phyloP scores from a whole-genome alignment of 1,140 invertebrate species.

The Palaemon carinicauda region DNA sequence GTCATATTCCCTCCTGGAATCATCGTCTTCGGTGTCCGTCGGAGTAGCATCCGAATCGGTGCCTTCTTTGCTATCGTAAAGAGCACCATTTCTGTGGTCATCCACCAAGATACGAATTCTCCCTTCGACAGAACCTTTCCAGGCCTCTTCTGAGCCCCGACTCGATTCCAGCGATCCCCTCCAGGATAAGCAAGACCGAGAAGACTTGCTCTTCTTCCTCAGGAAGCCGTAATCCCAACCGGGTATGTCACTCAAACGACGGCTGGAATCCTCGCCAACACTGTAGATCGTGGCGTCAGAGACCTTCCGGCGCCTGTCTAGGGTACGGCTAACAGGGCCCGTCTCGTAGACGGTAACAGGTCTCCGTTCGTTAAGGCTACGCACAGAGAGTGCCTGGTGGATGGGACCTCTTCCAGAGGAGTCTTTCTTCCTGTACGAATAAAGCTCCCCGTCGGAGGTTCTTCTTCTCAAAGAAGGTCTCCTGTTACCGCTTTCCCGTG shows the following conservation, averaged over 20 bases:
- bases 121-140: neutral
- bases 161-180: neutral
- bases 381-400: neutral
- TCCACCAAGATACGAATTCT: neutral
- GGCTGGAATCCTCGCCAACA: too few relatives aligned
- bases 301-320: neutral
- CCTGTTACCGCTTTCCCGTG: neutral
- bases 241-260: neutral
- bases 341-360: neutral
- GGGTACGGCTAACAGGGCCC: neutral
- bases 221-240: neutral
- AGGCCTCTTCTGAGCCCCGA: neutral
- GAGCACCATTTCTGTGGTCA: neutral
- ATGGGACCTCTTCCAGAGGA: neutral
- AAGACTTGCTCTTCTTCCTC: neutral
- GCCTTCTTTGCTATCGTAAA: too few relatives aligned
- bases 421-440: neutral
- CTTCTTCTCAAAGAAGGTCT: neutral
- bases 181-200: neutral
- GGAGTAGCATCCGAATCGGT: neutral
- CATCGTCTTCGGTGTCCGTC: neutral
- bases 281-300: too few relatives aligned
- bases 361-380: neutral
- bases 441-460: constrained; percentile 16
- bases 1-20: neutral